Conservation (phyloP, 2,113 vertebrate genomes). For the Alligator sinensis region DNA sequence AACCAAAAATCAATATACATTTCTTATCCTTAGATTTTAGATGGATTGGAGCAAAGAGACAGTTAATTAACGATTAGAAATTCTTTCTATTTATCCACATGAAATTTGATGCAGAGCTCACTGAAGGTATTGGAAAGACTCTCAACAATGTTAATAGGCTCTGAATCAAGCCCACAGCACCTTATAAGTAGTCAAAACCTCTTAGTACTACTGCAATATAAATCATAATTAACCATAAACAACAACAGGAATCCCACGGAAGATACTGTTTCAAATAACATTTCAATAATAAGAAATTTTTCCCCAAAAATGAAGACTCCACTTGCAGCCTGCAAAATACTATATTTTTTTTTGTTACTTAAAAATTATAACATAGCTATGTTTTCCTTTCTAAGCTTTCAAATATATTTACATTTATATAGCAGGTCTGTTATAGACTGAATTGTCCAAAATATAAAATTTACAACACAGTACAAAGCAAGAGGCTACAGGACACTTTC, state of each 20-base stretch:
- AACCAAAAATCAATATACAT: background rate
- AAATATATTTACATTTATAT: background rate
- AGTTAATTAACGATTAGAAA: background rate
- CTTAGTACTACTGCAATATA: background rate
- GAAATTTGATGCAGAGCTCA: accelerated
- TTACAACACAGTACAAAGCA: background rate
- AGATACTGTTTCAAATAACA: background rate
- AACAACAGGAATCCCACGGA: background rate
- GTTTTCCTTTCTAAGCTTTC: background rate
- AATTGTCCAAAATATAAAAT: background rate
- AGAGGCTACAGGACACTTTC: background rate
- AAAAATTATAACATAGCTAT: background rate
- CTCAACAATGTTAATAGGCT: background rate
- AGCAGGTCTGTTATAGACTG: background rate
- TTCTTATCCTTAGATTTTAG: background rate
- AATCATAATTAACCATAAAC: accelerated
- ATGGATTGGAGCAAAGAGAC: background rate
- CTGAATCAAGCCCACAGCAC: background rate
- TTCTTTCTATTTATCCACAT: accelerated
- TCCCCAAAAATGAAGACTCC: accelerated
- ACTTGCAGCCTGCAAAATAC: background rate
- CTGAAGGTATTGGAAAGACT: background rate
- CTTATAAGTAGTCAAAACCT: background rate
- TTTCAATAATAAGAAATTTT: background rate
- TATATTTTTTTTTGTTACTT: background rate